These are phyloP conservation scores for Catostylus mosaicus DNA, from an alignment of 30 jellyfish, hydroid and myxozoan species.

Conservation along the genomic window DNA sequence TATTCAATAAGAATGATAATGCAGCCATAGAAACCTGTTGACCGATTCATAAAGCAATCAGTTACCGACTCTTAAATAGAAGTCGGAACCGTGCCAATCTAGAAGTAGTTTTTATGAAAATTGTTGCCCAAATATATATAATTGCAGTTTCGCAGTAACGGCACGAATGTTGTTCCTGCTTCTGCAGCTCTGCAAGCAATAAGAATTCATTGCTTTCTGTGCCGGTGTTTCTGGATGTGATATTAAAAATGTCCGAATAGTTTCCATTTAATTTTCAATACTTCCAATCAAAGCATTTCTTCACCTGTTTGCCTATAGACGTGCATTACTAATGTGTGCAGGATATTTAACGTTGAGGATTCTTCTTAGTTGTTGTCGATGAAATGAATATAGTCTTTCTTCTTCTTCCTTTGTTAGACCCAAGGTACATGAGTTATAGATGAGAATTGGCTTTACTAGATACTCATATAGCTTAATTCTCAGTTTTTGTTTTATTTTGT, in stretches of 20 bases:
- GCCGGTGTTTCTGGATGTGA: slow-evolving; percentile 28
- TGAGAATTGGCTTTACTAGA: slow-evolving; percentile 50
- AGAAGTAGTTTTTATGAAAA: no score
- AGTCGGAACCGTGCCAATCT: no score
- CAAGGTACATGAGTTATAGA: slow-evolving; percentile 39
- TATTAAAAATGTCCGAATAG: slow-evolving; percentile 5
- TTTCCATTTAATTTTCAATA: background rate
- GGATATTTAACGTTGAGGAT: slow-evolving; percentile 7
- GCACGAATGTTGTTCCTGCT: no score
- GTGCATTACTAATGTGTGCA: background rate
- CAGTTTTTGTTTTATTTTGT: slow-evolving; percentile 45
- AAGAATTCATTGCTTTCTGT: slow-evolving; percentile 1
- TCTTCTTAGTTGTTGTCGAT: background rate
- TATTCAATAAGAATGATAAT: no score
- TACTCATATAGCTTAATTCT: background rate
- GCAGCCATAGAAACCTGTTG: no score
- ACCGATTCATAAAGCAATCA: no score
- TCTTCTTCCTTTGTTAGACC: background rate
- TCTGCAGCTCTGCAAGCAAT: no score
- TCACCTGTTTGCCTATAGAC: slow-evolving; percentile 1
- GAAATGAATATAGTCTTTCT: slow-evolving; percentile 8
- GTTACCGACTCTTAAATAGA: no score
- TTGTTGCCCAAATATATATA: no score
- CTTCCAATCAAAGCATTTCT: background rate
- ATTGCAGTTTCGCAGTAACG: no score